phyloP scores from a whole-genome alignment of 1,140 invertebrate genomes.

The Papilio polyxenes region DNA sequence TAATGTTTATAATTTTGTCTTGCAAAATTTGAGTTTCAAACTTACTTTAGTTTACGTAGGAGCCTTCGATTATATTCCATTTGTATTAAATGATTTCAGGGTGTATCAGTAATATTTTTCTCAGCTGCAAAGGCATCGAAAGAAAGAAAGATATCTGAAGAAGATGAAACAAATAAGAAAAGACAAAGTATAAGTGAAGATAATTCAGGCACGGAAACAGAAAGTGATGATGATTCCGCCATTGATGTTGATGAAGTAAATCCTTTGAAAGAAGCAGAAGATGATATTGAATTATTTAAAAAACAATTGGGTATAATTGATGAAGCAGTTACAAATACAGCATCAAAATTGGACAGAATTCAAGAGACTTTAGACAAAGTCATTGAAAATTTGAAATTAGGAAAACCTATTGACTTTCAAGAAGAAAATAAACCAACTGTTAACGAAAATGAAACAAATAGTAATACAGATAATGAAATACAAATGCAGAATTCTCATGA shows the following conservation, averaged over 20 bases:
- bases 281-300: slow-evolving; percentile 73
- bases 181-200: slow-evolving; percentile 39
- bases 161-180: slow-evolving; percentile 46
- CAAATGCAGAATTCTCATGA: slow-evolving; percentile 69
- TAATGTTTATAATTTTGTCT: neutral
- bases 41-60: too few relatives aligned
- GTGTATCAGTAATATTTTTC: slow-evolving; percentile 71
- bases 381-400: slow-evolving; percentile 64
- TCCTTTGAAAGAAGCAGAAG: slow-evolving; percentile 68
- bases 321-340: slow-evolving; percentile 74
- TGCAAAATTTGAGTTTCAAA: slow-evolving; percentile 6
- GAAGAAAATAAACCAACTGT: slow-evolving; percentile 32
- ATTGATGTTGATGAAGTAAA: slow-evolving; percentile 60
- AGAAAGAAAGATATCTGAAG: slow-evolving; percentile 73
- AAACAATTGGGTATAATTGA: slow-evolving; percentile 66
- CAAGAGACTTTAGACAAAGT: slow-evolving; percentile 79
- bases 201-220: slow-evolving; percentile 59
- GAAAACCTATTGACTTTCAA: slow-evolving; percentile 60
- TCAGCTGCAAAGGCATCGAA: slow-evolving; percentile 81
- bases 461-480: slow-evolving; percentile 36
- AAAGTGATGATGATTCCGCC: slow-evolving; percentile 56
- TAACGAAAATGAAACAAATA: slow-evolving; percentile 34
- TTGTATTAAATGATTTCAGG: slow-evolving; percentile 57
- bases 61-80: neutral
- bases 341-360: slow-evolving; percentile 76